Evolutionary conservation across 2,113 vertebrate species (phyloP), one percentile per base, ranked within the genome.

Genomic region (Scatophagus argus): DNA sequence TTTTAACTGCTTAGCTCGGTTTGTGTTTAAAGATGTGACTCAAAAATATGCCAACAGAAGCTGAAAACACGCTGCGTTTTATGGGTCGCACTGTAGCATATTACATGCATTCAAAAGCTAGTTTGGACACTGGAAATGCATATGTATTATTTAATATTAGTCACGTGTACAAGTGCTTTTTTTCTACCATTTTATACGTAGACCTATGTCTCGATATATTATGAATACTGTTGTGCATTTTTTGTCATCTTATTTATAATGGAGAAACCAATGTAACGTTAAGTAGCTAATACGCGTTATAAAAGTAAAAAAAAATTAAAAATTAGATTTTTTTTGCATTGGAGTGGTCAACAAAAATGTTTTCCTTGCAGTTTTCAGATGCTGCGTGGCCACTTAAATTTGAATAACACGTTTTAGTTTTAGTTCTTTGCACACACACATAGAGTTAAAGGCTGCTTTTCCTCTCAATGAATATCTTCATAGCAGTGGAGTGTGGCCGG

Each of bases 341-440:
- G 0, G 14, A 19, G 3, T 19, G 3, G n/a, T 7, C 2, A 31
- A 8, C 13, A 6, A 41, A 3, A n/a, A n/a, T n/a, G n/a, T n/a
- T n/a, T n/a, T 43, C 3, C 10, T 8, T 3, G 1, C 25, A 41
- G 17, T 1, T 1, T 5, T 21, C 3, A 55, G 55, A 55, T 16
- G 13, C 14, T 3, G 0, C 6, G 14, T 14, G 23, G 8, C 5
- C 9, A 13, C 9, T 16, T 38, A 5, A 21, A 2, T 41, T 13
- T 21, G 1, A 29, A 41, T 23, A 55, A 16, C 4, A 10, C 2
- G 1, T 55, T 38, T 38, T 13, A 13, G n/a, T n/a, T n/a, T n/a
- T 12, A 23, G 47, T 39, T 31, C 27, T 46, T 64, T 46, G 11
- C 41, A 64, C 13, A 46, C 31, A 46, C 31, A 25, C 21, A 25